Evolutionary conservation across 2,888 invertebrate species (phyloP), one percentile per base, ranked within the genome.

Genomic region (Macaria liturata): DNA sequence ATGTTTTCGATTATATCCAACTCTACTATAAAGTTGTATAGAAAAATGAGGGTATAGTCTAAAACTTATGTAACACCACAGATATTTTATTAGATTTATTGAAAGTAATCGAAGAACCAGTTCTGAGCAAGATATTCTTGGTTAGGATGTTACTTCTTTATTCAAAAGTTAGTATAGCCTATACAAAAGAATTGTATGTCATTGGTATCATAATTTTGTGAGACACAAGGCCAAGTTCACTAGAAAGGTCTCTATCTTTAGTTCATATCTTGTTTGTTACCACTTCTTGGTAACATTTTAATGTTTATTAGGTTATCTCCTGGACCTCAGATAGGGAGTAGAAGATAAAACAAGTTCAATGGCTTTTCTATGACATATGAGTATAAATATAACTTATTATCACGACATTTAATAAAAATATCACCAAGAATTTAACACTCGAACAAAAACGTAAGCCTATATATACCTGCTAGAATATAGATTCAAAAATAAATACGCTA

Each of bases 271-370:
- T 42, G 40, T 50, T 42, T 49, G 20, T 48, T 42, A 30, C n/a
- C 34, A 40, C 34, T 59, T 49, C n/a, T 40, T 30, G 48, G 51
- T 20, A 34, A 43, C 34, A 4, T 45, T 42, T n/a, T 0, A n/a
- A 8, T 43, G 4, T 52, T 50, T 30, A 8, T 37, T 2, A 32
- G 55, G 59, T 59, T 59, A 59, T 59, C 59, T 46, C 0, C 40
- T 45, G 42, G 43, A 46, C 43, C 9, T 32, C 32, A 50, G 46
- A 55, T 55, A 59, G 44, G 9, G 45, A 45, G 20, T 32, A 31
- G 37, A 55, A 40, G 32, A 53, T 37, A 46, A 34, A 9, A 50
- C 46, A 48, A 57, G 64, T 65, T 65, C 59, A 66, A 57, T 50
- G 58, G n/a, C 49, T 56, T 46, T 9, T 47, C 3, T 61, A 60